Evolutionary conservation across 37 sponge, comb jelly and placozoan genomes (phyloP), one percentile per base, ranked within the genome.

Genomic region (Petrosia ficiformis): DNA sequence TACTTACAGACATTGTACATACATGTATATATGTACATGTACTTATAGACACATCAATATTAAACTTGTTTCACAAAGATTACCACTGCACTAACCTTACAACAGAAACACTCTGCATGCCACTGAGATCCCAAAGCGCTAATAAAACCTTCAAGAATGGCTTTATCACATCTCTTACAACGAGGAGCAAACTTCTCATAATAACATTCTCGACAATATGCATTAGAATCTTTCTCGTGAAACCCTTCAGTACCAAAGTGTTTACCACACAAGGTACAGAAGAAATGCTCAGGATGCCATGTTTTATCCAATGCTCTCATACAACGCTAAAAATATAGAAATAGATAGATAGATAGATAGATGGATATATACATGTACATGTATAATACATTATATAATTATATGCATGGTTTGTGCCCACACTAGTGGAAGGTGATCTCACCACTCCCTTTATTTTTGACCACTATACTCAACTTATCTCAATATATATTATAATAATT

Each of bases 251-350:
- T 39, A 21, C 87, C 93, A 80, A 97, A 97, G 65, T 84, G 84
- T 59, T 90, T 89, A 44, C 97, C 91, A 70, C 99, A 98, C 60
- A 97, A 85, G 1, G 93, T 80, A 73, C 99, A 98, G 84, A 95
- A 90, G 82, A 98, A 98, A 74, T 95, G 97, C 67, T 98, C 96
- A 1, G 96, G 96, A 82, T 98, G 99, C 99, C 99, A 98, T 0
- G 99, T 89, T 82, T 93, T 87, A 57, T 87, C 86, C 70, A 98
- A 73, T 28, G 99, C 99, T 68, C 92, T 90, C 64, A 95, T 90
- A 70, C 92, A 89, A 16, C 88, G 78, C 98, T 97, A 85, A 37
- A 66, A 66, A 33, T 58, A 22, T 68, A 24, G 79, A 26, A 65
- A 26, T 66, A 44, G 72, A 33, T 64, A 26, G 71, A n/a, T 65